These are phyloP conservation scores for Syngnathus floridae DNA, from an alignment of 2,113 vertebrate genomes.

Conservation along the genomic window DNA sequence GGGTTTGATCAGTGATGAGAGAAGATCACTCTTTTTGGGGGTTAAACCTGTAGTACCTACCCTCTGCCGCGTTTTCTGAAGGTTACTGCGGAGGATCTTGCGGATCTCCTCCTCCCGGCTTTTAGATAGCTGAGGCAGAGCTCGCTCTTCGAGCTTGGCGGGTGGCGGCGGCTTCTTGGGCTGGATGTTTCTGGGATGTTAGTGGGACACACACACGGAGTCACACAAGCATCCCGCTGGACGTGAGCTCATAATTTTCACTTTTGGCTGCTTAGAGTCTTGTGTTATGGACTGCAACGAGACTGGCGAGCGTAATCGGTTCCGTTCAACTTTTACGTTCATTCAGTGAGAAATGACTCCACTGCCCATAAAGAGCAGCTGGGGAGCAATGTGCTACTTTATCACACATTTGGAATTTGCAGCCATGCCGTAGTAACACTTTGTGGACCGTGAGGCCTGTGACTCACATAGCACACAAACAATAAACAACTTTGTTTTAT, in stretches of 20 bases:
- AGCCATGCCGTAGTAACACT: not conserved
- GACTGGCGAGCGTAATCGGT: not conserved
- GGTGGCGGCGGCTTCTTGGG: conserved; percentile 72
- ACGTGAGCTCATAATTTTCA: not conserved
- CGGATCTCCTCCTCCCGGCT: conserved; percentile 94
- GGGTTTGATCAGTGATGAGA: too few relatives aligned
- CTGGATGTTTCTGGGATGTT: conserved; percentile 82
- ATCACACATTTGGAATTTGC: not conserved
- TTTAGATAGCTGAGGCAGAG: conserved; percentile 81
- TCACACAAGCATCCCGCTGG: not conserved
- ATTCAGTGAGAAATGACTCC: not conserved
- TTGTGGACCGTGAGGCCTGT: not conserved
- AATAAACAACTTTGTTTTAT: not conserved
- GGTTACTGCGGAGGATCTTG: conserved; percentile 88
- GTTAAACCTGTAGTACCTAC: conserved; percentile 50
- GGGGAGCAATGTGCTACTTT: not conserved
- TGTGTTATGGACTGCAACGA: not conserved
- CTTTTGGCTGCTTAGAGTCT: not conserved
- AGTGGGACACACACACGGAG: not conserved
- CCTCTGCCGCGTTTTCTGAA: conserved; percentile 93
- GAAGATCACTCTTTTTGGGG: too few relatives aligned
- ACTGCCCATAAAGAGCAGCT: not conserved
- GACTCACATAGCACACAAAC: not conserved
- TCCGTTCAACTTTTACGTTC: not conserved
- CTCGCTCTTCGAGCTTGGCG: conserved; percentile 59